A percentile compares a stretch with the other conserved stretches of the same genome.
Evolutionary conservation across 2,888 invertebrate species (phyloP).

Genomic region (Stenichneumon culpator): DNA sequence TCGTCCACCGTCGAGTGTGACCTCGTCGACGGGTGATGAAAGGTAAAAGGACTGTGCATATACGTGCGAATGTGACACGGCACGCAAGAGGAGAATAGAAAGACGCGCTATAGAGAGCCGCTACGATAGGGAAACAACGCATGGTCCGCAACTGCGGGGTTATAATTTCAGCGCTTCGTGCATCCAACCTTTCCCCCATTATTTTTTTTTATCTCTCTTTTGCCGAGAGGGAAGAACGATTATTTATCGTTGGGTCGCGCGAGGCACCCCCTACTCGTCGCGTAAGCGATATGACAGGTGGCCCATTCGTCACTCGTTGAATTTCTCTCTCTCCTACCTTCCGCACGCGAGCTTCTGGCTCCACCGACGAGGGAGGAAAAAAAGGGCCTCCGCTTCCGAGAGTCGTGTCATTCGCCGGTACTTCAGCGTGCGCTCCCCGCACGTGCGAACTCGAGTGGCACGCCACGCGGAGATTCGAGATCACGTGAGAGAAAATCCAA

Average conservation of each 20-base stretch:
- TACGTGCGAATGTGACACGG: constrained; percentile 43
- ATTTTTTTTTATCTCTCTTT: constrained; percentile 58
- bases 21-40: constrained; percentile 37
- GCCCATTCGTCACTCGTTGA: constrained; percentile 63
- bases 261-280: constrained; percentile 62
- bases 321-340: constrained; percentile 57
- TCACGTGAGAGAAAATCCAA: constrained; percentile 4
- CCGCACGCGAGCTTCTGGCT: constrained; percentile 51
- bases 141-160: neutral
- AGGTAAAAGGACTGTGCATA: constrained; percentile 27
- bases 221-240: constrained; percentile 39
- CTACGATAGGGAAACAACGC: constrained; percentile 15
- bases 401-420: constrained; percentile 35
- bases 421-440: constrained; percentile 5
- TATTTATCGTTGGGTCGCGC: constrained; percentile 61
- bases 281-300: constrained; percentile 68
- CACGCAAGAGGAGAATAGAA: constrained; percentile 35
- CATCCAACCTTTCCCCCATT: constrained; percentile 48
- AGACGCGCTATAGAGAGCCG: constrained; percentile 22
- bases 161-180: constrained; percentile 58
- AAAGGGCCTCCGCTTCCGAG: constrained; percentile 24
- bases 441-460: constrained; percentile 4
- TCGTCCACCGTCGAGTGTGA: constrained; percentile 31
- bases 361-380: constrained; percentile 3
- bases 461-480: constrained; percentile 13